Percentiles rank a stretch among this genome's conserved stretches.
These are phyloP conservation scores for Cylas formicarius DNA, from an alignment of 1,140 invertebrate genomes.

Conservation along the genomic window DNA sequence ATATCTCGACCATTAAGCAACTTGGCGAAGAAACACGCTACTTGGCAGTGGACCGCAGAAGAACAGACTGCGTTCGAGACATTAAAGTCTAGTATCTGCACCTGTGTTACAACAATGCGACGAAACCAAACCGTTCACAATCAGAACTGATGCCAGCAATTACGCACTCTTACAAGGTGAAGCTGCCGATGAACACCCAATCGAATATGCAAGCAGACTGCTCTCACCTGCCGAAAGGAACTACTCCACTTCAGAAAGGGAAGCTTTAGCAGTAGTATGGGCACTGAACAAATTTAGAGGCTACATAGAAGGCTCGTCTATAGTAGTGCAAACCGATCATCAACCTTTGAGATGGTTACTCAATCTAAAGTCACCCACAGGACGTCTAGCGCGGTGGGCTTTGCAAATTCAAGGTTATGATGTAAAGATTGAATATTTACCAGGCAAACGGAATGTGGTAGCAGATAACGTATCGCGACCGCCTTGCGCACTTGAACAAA, in stretches of 20 bases:
- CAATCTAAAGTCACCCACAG: slow-evolving; percentile 24
- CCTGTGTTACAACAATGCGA: slow-evolving; percentile 2
- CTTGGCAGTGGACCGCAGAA: not conserved
- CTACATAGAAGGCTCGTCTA: slow-evolving; percentile 29
- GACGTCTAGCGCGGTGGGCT: slow-evolving; percentile 28
- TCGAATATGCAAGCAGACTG: slow-evolving; percentile 43
- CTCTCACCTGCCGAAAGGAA: slow-evolving; percentile 37
- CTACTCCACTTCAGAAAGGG: slow-evolving; percentile 37
- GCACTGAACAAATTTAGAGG: slow-evolving; percentile 36
- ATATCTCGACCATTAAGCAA: not conserved
- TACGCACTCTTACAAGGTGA: slow-evolving; percentile 37
- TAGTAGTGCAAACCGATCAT: slow-evolving; percentile 34
- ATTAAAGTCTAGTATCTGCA: not conserved
- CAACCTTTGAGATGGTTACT: slow-evolving; percentile 25
- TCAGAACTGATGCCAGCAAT: slow-evolving; percentile 33
- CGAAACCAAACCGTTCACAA: slow-evolving; percentile 1
- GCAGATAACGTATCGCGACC: slow-evolving; percentile 14
- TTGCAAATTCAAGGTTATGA: slow-evolving; percentile 17
- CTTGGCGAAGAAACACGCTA: not conserved
- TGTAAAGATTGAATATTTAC: slow-evolving; percentile 15
- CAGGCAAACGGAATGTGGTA: slow-evolving; percentile 18
- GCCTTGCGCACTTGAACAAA: not conserved
- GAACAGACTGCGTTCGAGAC: not conserved
- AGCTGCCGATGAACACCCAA: slow-evolving; percentile 35
- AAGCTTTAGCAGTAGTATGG: slow-evolving; percentile 42